Base-by-base conservation (phyloP, 2,888 invertebrate genomes). In the Icerya purchasi region DNA sequence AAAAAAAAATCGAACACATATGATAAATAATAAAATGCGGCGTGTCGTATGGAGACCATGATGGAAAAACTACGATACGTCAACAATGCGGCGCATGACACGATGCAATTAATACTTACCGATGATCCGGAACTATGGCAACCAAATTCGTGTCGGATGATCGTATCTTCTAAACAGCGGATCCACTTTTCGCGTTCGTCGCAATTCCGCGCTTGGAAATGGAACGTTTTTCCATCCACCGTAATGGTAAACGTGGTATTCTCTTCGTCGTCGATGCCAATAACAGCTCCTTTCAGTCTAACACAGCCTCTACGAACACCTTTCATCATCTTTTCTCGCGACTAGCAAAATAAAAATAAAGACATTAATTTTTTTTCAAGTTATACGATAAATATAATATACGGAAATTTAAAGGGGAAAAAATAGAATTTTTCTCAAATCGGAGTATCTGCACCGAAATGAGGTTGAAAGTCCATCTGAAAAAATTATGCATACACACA, bases 221-320 rank as follows among this genome's bases (percentile, higher is more conserved):
- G 98, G 75, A 98, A 98, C 18, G 94, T 94, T 74, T 98, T 99
- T 68, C 94, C 91, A 74, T 98, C 98, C 56, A 96, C 96, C 3
- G 94, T 96, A 68, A 98, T 92, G 56, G 97, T 98, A 75, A 98
- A 99, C 3, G 96, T 96, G 69, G 94, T 92, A 73, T 98, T 97
- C 72, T 97, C 96, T 72, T 96, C 96, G 71, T 96, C 94, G 70
- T 98, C 97, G 67, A 99, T 98, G 55, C 98, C 98, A 69, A 99
- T 90, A 53, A 97, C 86, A 1, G 98, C 97, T 56, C 93, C 94
- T 73, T 92, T 85, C 53, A 98, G 77, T n/a, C 96, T 79, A 36
- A 98, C 96, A 75, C 97, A 97, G 58, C 98, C 97, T 64, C 97
- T 80, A 62, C 96, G 78, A 49, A 94, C 92, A 18, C 97, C 96